Evolutionary conservation across 2,888 invertebrate genomes (phyloP).

Genomic region (Rhagonycha lutea): DNA sequence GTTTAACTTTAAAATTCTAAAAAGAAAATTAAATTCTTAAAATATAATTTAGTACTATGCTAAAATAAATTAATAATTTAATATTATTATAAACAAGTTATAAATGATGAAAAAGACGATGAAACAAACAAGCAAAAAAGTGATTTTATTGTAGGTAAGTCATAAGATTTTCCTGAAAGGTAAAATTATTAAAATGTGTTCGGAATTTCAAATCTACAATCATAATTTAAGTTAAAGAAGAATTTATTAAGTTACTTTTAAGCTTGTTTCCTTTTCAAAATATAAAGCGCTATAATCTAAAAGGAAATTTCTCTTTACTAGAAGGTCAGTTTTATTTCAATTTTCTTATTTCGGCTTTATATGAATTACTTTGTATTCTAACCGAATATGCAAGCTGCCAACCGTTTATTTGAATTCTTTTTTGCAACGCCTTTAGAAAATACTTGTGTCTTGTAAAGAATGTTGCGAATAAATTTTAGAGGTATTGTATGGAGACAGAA

Average conservation of each 20-base stretch:
- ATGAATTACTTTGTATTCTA: constrained; percentile 7
- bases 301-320: neutral
- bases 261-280: neutral
- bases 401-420: constrained; percentile 9
- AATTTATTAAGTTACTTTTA: neutral
- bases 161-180: neutral
- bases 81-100: neutral
- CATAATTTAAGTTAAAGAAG: neutral
- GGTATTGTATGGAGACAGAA: neutral
- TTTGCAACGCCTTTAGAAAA: neutral
- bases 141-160: neutral
- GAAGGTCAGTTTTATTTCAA: constrained; percentile 6
- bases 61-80: neutral
- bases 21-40: too few species aligned
- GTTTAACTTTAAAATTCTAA: too few species aligned
- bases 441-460: neutral
- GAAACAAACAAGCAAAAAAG: neutral
- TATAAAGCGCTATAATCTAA: neutral
- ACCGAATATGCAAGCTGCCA: constrained; percentile 2
- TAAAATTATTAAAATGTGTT: neutral
- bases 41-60: neutral
- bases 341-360: neutral
- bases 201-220: neutral
- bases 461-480: neutral
- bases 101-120: neutral